These are phyloP conservation scores for Indicator indicator DNA, from an alignment of 2,113 vertebrate species.

Conservation along the genomic window DNA sequence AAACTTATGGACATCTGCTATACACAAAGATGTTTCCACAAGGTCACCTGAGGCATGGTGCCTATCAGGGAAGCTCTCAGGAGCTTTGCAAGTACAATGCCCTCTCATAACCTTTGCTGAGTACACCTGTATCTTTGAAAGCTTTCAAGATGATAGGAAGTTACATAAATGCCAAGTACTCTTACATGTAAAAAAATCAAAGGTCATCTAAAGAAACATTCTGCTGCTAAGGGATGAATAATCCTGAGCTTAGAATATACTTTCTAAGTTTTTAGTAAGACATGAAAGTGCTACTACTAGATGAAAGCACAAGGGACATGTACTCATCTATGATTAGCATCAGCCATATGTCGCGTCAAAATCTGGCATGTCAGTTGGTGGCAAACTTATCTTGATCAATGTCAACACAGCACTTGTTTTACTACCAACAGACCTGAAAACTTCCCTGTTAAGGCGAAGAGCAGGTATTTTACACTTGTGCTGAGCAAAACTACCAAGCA, in stretches of 20 bases:
- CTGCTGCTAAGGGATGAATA: constrained; percentile 2
- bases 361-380: neutral
- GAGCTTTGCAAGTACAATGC: neutral
- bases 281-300: neutral
- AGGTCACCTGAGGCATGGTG: neutral
- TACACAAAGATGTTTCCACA: neutral
- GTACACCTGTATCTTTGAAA: neutral
- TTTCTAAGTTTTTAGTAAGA: neutral
- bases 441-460: neutral
- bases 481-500: neutral
- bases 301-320: neutral
- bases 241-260: neutral
- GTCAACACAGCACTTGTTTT: neutral
- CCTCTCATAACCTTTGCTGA: neutral
- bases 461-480: neutral
- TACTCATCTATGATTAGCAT: neutral
- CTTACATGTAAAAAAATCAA: constrained; percentile 21
- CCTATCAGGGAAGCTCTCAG: neutral
- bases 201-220: constrained; percentile 41
- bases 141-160: neutral
- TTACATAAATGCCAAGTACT: constrained; percentile 11
- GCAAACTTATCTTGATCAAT: neutral
- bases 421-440: neutral
- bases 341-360: neutral
- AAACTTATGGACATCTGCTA: neutral